Evolutionary conservation across 64 coral and sea anemone species (phyloP).

Genomic region (Stichodactyla helianthus): DNA sequence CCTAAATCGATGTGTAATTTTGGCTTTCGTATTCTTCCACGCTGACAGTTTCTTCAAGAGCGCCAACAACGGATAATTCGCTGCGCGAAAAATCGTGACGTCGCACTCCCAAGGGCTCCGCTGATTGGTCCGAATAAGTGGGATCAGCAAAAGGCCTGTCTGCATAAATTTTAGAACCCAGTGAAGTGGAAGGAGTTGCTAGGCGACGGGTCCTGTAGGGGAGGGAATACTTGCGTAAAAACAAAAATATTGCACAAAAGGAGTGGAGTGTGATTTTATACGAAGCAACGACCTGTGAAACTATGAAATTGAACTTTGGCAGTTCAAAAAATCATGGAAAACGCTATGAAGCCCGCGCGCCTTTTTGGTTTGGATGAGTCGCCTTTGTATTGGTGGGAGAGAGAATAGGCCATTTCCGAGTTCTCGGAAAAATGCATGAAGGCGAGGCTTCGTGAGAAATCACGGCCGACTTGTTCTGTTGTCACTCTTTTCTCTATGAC

Average conservation of each 20-base stretch:
- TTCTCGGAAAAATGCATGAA: too few species aligned
- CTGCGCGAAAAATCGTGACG: slow-evolving; percentile 23
- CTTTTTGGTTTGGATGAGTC: too few species aligned
- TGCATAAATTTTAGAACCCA: slow-evolving; percentile 8
- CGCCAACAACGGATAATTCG: not conserved
- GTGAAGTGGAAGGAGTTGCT: slow-evolving; percentile 2
- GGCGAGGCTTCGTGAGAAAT: too few species aligned
- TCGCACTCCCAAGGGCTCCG: not conserved
- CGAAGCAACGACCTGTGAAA: too few species aligned
- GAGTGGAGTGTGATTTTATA: too few species aligned
- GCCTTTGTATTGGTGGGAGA: too few species aligned
- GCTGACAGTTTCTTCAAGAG: slow-evolving; percentile 22
- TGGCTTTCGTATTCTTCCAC: not conserved
- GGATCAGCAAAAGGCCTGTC: slow-evolving; percentile 31
- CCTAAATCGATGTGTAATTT: slow-evolving; percentile 5
- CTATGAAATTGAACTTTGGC: too few species aligned
- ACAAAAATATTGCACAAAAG: not conserved
- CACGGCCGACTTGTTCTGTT: too few species aligned
- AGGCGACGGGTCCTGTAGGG: not conserved
- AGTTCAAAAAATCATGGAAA: too few species aligned
- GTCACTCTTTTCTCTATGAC: too few species aligned
- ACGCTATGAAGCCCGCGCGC: too few species aligned
- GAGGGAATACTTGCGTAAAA: not conserved
- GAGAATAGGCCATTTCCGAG: too few species aligned
- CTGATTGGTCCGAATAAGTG: slow-evolving; percentile 5